These are phyloP conservation scores for Dasypus novemcinctus DNA, from an alignment of 2,113 vertebrate genomes.

Conservation along the genomic window DNA sequence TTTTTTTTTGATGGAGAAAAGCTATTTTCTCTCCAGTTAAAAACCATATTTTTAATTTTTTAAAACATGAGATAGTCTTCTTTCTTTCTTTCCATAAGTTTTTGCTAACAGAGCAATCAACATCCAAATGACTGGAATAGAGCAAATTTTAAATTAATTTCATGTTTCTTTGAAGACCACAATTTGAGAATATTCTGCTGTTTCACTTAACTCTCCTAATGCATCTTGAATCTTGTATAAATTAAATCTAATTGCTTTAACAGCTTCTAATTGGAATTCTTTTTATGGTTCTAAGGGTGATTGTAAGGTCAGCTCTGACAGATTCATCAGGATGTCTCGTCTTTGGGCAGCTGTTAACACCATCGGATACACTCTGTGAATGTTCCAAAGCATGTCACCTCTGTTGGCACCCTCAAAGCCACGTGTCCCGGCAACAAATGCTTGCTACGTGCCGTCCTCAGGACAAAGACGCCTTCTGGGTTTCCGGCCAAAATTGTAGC, in stretches of 20 bases:
- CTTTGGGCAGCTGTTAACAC: neutral
- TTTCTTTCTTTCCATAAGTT: neutral
- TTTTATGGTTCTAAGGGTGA: neutral
- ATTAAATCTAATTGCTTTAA: neutral
- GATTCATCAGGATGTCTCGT: neutral
- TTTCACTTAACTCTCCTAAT: neutral
- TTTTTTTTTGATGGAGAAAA: neutral
- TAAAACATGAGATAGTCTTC: neutral
- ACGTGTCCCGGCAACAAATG: accelerated
- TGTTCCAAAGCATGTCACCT: accelerated
- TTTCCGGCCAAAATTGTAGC: neutral
- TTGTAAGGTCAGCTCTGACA: neutral
- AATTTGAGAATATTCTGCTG: neutral
- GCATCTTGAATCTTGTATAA: neutral
- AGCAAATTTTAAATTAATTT: neutral
- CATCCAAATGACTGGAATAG: too few species aligned
- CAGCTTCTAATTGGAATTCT: neutral
- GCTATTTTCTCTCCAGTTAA: neutral
- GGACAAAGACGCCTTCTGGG: neutral
- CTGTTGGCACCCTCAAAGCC: neutral
- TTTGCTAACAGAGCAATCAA: neutral
- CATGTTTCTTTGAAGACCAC: neutral
- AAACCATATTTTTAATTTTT: neutral
- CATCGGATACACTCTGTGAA: accelerated
- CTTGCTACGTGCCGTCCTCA: accelerated